A percentile compares a stretch with the other conserved stretches of the same genome.
Evolutionary conservation across 2,888 invertebrate species (phyloP).

Genomic region (Diarsia dahlii): DNA sequence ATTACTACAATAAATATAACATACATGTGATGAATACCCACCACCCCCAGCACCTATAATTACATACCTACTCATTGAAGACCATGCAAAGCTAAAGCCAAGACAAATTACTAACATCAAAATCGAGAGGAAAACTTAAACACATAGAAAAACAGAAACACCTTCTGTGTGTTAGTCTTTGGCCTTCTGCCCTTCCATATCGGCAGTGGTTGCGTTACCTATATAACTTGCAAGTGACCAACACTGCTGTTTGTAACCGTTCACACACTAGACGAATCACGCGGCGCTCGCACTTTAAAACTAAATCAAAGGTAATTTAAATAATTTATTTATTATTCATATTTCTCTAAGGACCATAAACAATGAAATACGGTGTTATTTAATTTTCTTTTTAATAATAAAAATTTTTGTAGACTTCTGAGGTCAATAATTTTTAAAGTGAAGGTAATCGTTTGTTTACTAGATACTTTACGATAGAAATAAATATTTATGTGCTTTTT

Average conservation of each 20-base stretch:
- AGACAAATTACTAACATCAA: neutral
- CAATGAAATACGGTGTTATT: neutral
- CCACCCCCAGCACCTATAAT: neutral
- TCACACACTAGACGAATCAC: conserved; percentile 68
- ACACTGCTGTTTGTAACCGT: conserved; percentile 75
- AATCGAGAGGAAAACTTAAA: conserved; percentile 16
- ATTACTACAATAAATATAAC: neutral
- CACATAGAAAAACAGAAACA: conserved; percentile 22
- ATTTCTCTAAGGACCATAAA: conserved; percentile 19
- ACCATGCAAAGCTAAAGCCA: neutral
- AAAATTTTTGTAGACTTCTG: conserved; percentile 1
- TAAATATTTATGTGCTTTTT: conserved; percentile 38
- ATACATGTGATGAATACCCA: neutral
- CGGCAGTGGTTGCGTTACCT: conserved; percentile 69
- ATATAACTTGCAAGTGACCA: conserved; percentile 76
- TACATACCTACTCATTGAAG: neutral
- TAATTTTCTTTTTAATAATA: neutral
- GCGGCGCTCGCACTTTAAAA: conserved; percentile 65
- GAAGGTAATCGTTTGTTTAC: conserved; percentile 41
- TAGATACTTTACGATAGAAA: conserved; percentile 19
- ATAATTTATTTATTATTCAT: conserved; percentile 48
- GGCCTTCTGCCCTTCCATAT: conserved; percentile 81
- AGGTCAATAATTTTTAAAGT: conserved; percentile 33
- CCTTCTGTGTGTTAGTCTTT: conserved; percentile 68
- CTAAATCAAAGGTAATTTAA: conserved; percentile 60